Evolutionary conservation across 2,797 vertebrate genomes (phyloP).

Genomic region (Scarus forsteni): DNA sequence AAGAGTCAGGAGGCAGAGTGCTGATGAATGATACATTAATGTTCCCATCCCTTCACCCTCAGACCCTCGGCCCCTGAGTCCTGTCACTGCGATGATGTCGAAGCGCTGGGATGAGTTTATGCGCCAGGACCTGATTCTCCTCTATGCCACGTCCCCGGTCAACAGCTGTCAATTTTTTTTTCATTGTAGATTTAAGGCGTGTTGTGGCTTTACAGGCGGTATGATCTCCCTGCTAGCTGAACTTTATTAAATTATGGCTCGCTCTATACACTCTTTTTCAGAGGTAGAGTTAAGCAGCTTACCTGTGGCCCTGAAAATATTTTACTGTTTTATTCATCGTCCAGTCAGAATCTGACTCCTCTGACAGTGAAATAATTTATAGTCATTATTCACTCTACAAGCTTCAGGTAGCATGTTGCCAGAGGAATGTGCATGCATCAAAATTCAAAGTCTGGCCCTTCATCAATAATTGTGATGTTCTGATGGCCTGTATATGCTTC

Average conservation of each 20-base stretch:
- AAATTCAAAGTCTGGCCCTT: not conserved
- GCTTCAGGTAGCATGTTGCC: not conserved
- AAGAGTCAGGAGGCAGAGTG: conserved; percentile 62
- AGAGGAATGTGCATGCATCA: not conserved
- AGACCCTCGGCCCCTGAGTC: conserved; percentile 44
- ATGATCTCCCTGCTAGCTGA: conserved; percentile 65
- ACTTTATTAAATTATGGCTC: conserved; percentile 76
- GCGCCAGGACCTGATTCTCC: conserved; percentile 68
- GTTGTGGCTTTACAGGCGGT: conserved; percentile 57
- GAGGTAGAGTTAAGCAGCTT: conserved; percentile 78
- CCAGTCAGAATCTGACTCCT: conserved; percentile 38
- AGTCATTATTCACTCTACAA: conserved; percentile 28
- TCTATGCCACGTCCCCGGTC: conserved; percentile 68
- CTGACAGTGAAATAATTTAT: conserved; percentile 32
- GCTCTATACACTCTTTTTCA: conserved; percentile 56
- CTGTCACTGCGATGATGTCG: conserved; percentile 73
- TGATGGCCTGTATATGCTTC: too few species aligned
- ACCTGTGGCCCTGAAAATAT: conserved; percentile 63
- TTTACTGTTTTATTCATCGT: conserved; percentile 39
- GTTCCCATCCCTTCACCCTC: conserved; percentile 53
- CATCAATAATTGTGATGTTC: too few species aligned
- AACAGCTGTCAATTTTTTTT: conserved; percentile 76
- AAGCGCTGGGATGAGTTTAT: conserved; percentile 64
- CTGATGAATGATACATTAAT: conserved; percentile 83
- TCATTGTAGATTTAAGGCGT: conserved; percentile 77